Conservation (phyloP, 2,888 invertebrate species). For the Parapristionchus giblindavisi region DNA sequence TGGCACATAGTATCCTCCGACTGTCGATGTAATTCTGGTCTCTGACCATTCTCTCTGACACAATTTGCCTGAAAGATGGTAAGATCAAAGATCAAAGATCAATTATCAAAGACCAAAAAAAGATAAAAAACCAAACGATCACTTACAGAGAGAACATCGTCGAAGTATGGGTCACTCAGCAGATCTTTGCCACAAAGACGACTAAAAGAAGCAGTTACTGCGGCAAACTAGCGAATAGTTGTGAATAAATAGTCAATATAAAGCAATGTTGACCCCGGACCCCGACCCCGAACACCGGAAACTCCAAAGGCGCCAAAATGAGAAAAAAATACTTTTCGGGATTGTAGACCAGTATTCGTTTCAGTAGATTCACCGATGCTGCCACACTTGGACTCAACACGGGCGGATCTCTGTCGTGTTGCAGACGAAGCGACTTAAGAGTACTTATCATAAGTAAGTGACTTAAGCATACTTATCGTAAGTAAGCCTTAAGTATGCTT, state of each 20-base stretch:
- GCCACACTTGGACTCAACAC: neutral
- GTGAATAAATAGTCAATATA: too few species aligned
- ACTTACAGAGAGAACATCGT: conserved; percentile 22
- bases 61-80: conserved; percentile 2
- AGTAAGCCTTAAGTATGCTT: neutral
- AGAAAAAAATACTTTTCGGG: conserved; percentile 8
- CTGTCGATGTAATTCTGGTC: conserved; percentile 20
- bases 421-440: conserved; percentile 27
- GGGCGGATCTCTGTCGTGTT: neutral
- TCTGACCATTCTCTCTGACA: conserved; percentile 4
- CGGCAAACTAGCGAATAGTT: too few species aligned
- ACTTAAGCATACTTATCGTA: neutral
- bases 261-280: too few species aligned
- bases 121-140: too few species aligned
- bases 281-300: too few species aligned
- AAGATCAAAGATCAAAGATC: too few species aligned
- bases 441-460: neutral
- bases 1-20: conserved; percentile 27
- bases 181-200: conserved; percentile 17
- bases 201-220: neutral
- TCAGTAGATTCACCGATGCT: neutral
- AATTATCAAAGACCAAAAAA: too few species aligned
- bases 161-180: conserved; percentile 31
- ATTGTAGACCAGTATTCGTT: conserved; percentile 20
- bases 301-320: neutral